A percentile compares a stretch with the other conserved stretches of the same genome.
Evolutionary conservation across 1,140 invertebrate species (phyloP).

Genomic region (Zaprionus davidi): DNA sequence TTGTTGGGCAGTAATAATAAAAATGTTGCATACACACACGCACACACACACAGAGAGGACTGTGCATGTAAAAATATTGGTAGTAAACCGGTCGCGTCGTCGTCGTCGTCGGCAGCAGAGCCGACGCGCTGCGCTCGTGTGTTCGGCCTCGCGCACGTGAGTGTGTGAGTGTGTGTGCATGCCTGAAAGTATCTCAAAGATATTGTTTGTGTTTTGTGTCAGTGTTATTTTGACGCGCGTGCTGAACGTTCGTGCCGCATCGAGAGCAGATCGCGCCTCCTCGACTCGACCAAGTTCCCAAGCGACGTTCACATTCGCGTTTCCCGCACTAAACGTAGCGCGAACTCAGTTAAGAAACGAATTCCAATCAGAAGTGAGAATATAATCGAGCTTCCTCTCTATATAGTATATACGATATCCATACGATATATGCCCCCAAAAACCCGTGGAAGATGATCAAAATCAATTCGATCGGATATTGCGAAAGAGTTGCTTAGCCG

Average conservation of each 20-base stretch:
- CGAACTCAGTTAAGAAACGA: not conserved
- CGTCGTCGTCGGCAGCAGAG: conserved; percentile 34
- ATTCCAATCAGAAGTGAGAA: conserved; percentile 14
- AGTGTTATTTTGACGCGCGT: conserved; percentile 83
- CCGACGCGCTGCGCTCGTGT: conserved; percentile 44
- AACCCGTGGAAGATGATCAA: conserved; percentile 10
- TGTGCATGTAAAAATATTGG: conserved; percentile 47
- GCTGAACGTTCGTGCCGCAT: conserved; percentile 77
- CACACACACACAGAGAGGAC: conserved; percentile 22
- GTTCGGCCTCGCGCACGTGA: conserved; percentile 4
- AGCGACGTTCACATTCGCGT: conserved; percentile 39
- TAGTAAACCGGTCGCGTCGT: conserved; percentile 64
- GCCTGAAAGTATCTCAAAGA: conserved; percentile 55
- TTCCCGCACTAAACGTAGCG: conserved; percentile 12
- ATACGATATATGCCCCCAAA: not conserved
- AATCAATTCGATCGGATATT: conserved; percentile 7
- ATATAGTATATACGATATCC: not conserved
- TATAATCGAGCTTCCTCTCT: not conserved
- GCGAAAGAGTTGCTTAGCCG: conserved; percentile 31
- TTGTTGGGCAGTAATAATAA: conserved; percentile 69
- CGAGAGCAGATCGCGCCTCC: conserved; percentile 38
- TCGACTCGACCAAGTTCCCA: not conserved
- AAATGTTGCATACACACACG: conserved; percentile 53
- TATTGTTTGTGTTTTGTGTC: conserved; percentile 80
- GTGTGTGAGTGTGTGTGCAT: conserved; percentile 27